Conservation (phyloP, 2,797 vertebrate genomes). For the Neosalanx taihuensis region DNA sequence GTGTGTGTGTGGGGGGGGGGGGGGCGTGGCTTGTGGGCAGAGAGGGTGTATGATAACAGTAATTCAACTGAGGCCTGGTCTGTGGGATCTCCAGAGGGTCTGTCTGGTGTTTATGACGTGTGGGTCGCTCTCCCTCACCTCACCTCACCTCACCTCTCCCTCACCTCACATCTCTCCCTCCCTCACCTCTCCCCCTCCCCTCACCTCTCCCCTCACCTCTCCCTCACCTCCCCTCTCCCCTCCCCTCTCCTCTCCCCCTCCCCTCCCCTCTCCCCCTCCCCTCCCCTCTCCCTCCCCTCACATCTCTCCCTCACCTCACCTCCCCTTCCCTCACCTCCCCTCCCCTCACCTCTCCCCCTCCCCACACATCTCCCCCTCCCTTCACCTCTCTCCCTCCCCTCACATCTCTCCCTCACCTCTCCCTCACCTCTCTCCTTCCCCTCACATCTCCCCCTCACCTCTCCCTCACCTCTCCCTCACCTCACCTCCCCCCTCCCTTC, state of each 20-base stretch:
- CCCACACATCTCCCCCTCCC: not conserved
- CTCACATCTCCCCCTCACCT: too few species aligned
- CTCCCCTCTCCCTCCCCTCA: not conserved
- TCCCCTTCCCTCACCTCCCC: not conserved
- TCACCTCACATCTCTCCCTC: not conserved
- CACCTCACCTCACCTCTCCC: conserved; percentile 20
- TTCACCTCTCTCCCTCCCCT: not conserved
- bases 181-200: conserved; percentile 17
- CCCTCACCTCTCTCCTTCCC: too few species aligned
- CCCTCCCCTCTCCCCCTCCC: conserved; percentile 5
- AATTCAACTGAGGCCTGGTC: conserved; percentile 66
- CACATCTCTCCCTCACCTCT: conserved; percentile 10
- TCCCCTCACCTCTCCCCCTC: too few species aligned
- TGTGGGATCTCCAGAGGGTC: conserved; percentile 46
- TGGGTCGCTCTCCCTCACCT: conserved; percentile 1
- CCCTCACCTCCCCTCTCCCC: conserved; percentile 27
- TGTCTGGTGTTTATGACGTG: not conserved
- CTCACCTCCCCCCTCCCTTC: too few species aligned
- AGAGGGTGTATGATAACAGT: conserved; percentile 65
- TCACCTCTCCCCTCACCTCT: conserved; percentile 16
- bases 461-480: too few species aligned
- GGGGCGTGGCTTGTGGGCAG: conserved; percentile 55
- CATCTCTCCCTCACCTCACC: too few species aligned
- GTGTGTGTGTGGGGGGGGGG: not conserved
- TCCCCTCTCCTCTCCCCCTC: conserved; percentile 37